Conservation (phyloP, 2,797 vertebrate genomes). For the Valencia hispanica region DNA sequence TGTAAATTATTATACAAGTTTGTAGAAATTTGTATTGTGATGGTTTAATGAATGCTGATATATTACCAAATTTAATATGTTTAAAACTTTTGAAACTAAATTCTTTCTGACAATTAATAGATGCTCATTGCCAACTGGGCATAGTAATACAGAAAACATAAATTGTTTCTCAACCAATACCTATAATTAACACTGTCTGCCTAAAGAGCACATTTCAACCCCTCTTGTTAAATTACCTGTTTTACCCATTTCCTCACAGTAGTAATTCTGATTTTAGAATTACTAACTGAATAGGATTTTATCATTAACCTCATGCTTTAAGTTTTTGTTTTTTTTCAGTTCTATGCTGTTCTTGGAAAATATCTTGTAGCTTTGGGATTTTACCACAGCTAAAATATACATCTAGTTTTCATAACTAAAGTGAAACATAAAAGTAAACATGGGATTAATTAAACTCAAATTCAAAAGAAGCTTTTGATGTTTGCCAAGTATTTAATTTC, state of each 20-base stretch:
- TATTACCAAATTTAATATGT: neutral
- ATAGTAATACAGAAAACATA: neutral
- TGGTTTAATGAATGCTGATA: neutral
- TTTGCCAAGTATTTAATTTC: neutral
- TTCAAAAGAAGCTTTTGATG: slow-evolving; percentile 6
- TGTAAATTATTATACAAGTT: neutral
- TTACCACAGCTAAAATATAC: neutral
- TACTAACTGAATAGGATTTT: neutral
- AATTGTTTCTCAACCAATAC: neutral
- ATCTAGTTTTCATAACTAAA: slow-evolving; percentile 7
- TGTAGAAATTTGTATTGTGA: neutral
- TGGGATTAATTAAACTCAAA: neutral
- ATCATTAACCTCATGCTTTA: neutral
- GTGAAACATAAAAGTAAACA: slow-evolving; percentile 9
- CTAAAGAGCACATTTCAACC: neutral
- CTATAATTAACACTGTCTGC: neutral
- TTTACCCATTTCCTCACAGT: neutral
- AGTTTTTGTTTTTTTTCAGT: neutral
- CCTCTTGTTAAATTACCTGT: neutral
- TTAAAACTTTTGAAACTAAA: neutral
- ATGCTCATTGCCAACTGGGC: neutral
- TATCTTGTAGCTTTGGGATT: neutral
- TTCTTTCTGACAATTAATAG: neutral
- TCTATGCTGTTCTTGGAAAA: neutral
- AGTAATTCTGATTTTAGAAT: neutral